These are phyloP conservation scores for Eueides isabella DNA, from an alignment of 1,140 invertebrate genomes.

Conservation along the genomic window DNA sequence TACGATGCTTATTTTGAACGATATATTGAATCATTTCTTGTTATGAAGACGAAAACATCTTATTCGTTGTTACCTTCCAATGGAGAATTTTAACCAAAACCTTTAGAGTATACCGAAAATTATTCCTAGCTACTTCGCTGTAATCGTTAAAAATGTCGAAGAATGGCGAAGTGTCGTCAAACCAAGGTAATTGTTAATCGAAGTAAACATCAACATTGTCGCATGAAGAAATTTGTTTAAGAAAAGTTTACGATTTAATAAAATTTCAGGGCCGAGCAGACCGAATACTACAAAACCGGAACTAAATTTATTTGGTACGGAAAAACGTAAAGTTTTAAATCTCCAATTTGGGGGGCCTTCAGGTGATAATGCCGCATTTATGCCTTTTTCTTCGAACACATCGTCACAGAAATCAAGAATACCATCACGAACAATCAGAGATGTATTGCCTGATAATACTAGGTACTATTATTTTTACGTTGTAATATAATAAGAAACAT, in stretches of 20 bases:
- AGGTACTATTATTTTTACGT: constrained; percentile 50
- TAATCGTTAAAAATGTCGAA: constrained; percentile 73
- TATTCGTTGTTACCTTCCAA: constrained; percentile 36
- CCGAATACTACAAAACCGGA: constrained; percentile 70
- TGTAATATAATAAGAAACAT: background rate
- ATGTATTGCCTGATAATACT: constrained; percentile 74
- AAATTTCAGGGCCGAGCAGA: constrained; percentile 66
- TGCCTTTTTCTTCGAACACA: constrained; percentile 66
- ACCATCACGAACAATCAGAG: constrained; percentile 70
- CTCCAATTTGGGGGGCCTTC: constrained; percentile 69
- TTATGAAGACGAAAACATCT: constrained; percentile 37
- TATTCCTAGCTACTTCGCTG: constrained; percentile 35
- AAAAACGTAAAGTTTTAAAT: constrained; percentile 74
- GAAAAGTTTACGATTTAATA: constrained; percentile 6
- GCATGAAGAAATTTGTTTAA: background rate
- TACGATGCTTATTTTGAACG: constrained; percentile 45
- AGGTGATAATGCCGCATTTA: constrained; percentile 68
- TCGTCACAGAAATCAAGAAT: constrained; percentile 57
- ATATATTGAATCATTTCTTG: constrained; percentile 43
- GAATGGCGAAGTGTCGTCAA: constrained; percentile 80
- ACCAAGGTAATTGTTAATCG: constrained; percentile 69
- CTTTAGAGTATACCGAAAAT: constrained; percentile 35
- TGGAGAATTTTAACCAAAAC: constrained; percentile 40
- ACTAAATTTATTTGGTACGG: constrained; percentile 69
- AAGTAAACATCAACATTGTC: constrained; percentile 14